Base-by-base conservation (phyloP, 2,888 invertebrate species). In the Drosophila testacea region DNA sequence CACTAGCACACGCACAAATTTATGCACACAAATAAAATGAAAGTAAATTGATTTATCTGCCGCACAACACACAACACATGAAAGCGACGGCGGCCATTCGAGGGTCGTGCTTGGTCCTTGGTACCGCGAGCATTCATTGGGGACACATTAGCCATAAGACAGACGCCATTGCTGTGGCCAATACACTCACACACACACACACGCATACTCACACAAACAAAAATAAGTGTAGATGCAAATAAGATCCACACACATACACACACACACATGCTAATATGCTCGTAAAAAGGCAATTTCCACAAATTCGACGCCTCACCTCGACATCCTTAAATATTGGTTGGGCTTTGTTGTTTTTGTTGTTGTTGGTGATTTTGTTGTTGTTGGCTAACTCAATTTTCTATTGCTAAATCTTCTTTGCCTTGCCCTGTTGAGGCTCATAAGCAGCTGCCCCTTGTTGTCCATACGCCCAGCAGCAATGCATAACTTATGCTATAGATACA, bases 201-300 rank as follows among this genome's bases (percentile, higher is more conserved):
- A 68, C 66, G 57, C 61, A 42, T 54, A 69, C 16, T 16, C 16
- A n/a, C n/a, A n/a, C n/a, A n/a, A n/a, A n/a, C n/a, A n/a, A n/a
- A n/a, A n/a, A n/a, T 66, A 52, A 63, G 36, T 73, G 42, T 48
- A 73, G 77, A 83, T 84, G 79, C 87, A 83, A 87, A 87, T 84
- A 68, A 56, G 63, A 46, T 36, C 16, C 28, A 69, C 47, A 62
- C 39, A 27, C 39, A 73, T 55, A 67, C 55, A 61, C 62, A 61
- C 60, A 75, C 68, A 55, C 61, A 62, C 80, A 71, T 76, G 80
- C 77, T 83, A 89, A 89, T 90, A 80, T 75, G 81, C 85, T 89
- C 87, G 90, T 90, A 90, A 90, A 90, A 91, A 90, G 83, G 81
- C 84, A 90, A 90, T 90, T 90, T 91, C 79, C 77, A 80, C 81